Evolutionary conservation across 2,888 invertebrate species (phyloP).

Genomic region (Aphrophora alni): DNA sequence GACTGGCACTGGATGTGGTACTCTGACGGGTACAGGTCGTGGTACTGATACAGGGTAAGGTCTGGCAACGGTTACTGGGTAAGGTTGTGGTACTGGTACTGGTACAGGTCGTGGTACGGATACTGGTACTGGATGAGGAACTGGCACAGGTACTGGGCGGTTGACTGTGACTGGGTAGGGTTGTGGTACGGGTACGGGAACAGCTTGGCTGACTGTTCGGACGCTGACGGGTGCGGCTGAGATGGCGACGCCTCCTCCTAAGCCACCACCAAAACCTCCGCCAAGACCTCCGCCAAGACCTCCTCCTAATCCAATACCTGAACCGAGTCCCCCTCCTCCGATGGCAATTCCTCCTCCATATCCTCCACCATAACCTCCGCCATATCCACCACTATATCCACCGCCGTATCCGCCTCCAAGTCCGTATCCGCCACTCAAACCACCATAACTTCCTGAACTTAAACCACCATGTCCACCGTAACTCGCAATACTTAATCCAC

Average conservation of each 20-base stretch:
- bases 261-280: neutral
- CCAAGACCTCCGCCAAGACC: conserved; percentile 19
- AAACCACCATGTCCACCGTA: conserved; percentile 2
- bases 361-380: conserved; percentile 7
- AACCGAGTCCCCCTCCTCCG: neutral
- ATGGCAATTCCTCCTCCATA: neutral
- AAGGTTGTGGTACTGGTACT: conserved; percentile 56
- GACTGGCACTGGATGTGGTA: conserved; percentile 47
- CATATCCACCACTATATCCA: neutral
- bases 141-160: conserved; percentile 44
- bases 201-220: conserved; percentile 39
- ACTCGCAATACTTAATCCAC: neutral
- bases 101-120: conserved; percentile 49
- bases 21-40: conserved; percentile 47
- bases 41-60: conserved; percentile 48
- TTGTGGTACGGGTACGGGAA: conserved; percentile 45
- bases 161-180: conserved; percentile 44
- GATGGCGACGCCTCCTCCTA: conserved; percentile 16
- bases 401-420: neutral
- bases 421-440: conserved; percentile 10
- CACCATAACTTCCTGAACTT: neutral
- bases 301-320: conserved; percentile 21
- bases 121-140: conserved; percentile 45
- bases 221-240: conserved; percentile 34
- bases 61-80: conserved; percentile 47